Percentiles rank a stretch among this genome's conserved stretches.
phyloP scores from a whole-genome alignment of 2,797 vertebrate genomes.

The Otolemur crassicaudatus region DNA sequence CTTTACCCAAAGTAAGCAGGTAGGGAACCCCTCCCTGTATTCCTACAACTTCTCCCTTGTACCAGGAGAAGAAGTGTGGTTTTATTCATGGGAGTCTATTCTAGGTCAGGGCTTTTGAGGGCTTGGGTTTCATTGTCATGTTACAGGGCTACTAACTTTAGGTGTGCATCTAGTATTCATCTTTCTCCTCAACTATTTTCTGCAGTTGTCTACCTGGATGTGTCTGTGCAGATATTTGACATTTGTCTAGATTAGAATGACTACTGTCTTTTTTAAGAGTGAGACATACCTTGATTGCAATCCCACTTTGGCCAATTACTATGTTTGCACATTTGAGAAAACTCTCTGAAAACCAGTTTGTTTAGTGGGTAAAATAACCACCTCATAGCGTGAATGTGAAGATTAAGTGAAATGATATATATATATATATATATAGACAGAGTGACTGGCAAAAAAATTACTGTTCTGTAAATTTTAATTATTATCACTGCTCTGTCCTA shows the following conservation, averaged over 20 bases:
- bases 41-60: background rate
- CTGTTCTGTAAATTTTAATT: background rate
- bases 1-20: background rate
- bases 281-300: background rate
- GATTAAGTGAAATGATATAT: background rate
- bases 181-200: too few species aligned
- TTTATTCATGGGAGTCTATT: background rate
- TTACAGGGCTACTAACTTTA: background rate
- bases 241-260: background rate
- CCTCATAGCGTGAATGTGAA: background rate
- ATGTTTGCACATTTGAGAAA: background rate
- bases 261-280: background rate
- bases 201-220: background rate
- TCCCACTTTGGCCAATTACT: background rate
- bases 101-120: background rate
- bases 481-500: background rate
- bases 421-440: too few species aligned
- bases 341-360: background rate
- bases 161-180: rapidly evolving
- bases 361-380: background rate
- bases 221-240: background rate
- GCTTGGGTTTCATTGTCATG: background rate
- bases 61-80: background rate
- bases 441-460: background rate
- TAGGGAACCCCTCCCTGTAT: background rate